Base-by-base conservation (phyloP, 2,113 vertebrate genomes). In the Hippocampus guttulatus region DNA sequence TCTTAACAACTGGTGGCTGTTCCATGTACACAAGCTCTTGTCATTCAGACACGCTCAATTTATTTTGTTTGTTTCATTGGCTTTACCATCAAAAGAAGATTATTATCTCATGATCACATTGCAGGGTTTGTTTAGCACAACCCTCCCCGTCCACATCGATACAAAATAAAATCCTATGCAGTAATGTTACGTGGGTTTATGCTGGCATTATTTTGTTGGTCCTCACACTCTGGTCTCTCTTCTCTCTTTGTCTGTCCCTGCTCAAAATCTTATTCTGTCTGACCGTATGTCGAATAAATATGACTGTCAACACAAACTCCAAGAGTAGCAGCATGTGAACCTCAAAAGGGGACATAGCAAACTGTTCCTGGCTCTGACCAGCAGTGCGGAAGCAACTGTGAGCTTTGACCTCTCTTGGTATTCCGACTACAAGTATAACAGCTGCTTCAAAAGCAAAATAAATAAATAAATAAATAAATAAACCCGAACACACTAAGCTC, bases 341-440 rank as follows among this genome's bases (percentile, higher is more conserved):
- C 23, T 65, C 62, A 52, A 23, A 14, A 68, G n/a, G 21, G 64
- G 67, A 49, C 30, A 69, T 55, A 11, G 25, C 40, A 43, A 55
- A 64, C 72, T 75, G 73, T 80, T 80, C 75, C 64, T 79, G 76
- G 73, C 65, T 76, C 71, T 52, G 66, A 43, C 75, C 74, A 67
- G 73, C 75, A 64, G 75, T 67, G 73, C 71, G 73, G 69, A 73
- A 83, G 76, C 76, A 86, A 85, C 83, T 75, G 76, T 79, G 78
- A 73, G 77, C 77, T 78, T 73, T 84, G 75, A 81, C 81, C 84
- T 78, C 57, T 60, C 52, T 60, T 60, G 76, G 73, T 76, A 86
- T 89, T 85, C 75, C 67, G 76, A 73, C 58, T 30, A 74, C 68
- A 86, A 71, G 78, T 75, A 73, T 69, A 80, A 78, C 87, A 87